Evolutionary conservation across 2,888 invertebrate species (phyloP), one percentile per base, ranked within the genome.

Genomic region (Zonitis immaculata): DNA sequence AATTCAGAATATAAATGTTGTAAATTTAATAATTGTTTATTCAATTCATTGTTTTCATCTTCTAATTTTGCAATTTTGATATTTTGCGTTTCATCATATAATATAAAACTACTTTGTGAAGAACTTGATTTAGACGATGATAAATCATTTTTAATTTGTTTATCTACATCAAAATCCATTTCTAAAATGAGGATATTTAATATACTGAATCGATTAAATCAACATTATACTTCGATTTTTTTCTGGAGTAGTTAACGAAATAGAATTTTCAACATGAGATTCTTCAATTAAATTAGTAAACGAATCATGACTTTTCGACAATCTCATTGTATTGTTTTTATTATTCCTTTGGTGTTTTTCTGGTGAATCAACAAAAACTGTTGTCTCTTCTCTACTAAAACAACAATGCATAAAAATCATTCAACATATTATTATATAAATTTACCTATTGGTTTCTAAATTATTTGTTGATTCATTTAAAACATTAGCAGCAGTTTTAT

Each of bases 401-500:
- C n/a, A n/a, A n/a, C n/a, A n/a, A n/a, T n/a, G n/a, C n/a, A n/a
- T n/a, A 5, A 5, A n/a, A 16, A 25, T 44, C 18, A 44, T 16
- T 27, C 1, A 3, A 8, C 8, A 22, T 26, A n/a, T 9, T 11
- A 1, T 1, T 2, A 27, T 3, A 2, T 16, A 44, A n/a, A 45
- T 14, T 44, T 44, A 45, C 45, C 14, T 20, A 30, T 45, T 39
- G 4, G 16, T n/a, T 18, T 39, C 44, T 4, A 26, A 1, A 16
- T 45, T 51, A 14, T 26, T 32, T 18, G 20, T 62, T 30, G 64
- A 51, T 51, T 73, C 73, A 52, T 67, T 72, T 58, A 84, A 75
- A 32, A 83, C 87, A 32, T 80, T 80, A 1, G 87, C 88, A 12
- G 88, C 87, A 70, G 85, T 84, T 71, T 87, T 81, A 69, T 89